These are phyloP conservation scores for Delia radicum DNA, from an alignment of 1,140 invertebrate species.

Conservation along the genomic window DNA sequence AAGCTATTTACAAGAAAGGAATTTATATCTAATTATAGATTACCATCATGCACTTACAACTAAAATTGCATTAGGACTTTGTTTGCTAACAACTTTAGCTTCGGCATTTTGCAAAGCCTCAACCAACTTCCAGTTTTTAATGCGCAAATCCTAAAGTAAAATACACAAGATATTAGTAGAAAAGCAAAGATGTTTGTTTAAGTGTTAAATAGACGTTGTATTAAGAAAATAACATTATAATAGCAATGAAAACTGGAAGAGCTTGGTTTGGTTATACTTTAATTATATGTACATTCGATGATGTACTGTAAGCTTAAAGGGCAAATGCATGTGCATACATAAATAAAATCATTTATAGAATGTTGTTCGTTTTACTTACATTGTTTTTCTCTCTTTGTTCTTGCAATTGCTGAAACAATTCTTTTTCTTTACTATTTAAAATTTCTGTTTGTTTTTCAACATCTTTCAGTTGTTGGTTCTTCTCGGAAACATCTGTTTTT, in stretches of 20 bases:
- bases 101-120: conserved; percentile 78
- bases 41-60: conserved; percentile 60
- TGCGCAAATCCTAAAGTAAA: conserved; percentile 70
- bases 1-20: no score
- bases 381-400: conserved; percentile 74
- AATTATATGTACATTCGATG: not conserved
- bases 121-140: conserved; percentile 86
- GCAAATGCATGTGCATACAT: not conserved
- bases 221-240: not conserved
- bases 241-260: conserved; percentile 28
- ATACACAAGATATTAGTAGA: conserved; percentile 33
- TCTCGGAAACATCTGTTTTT: conserved; percentile 25
- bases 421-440: conserved; percentile 39
- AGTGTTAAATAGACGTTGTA: not conserved
- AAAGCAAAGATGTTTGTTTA: conserved; percentile 11
- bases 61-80: conserved; percentile 52
- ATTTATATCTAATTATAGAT: conserved; percentile 1
- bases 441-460: conserved; percentile 39
- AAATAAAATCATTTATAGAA: not conserved
- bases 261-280: not conserved
- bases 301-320: not conserved
- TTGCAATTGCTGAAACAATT: conserved; percentile 61
- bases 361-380: conserved; percentile 60
- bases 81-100: conserved; percentile 58
- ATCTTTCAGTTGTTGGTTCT: conserved; percentile 43